These are phyloP conservation scores for Clanis bilineata DNA, from an alignment of 2,888 invertebrate species.

Conservation along the genomic window DNA sequence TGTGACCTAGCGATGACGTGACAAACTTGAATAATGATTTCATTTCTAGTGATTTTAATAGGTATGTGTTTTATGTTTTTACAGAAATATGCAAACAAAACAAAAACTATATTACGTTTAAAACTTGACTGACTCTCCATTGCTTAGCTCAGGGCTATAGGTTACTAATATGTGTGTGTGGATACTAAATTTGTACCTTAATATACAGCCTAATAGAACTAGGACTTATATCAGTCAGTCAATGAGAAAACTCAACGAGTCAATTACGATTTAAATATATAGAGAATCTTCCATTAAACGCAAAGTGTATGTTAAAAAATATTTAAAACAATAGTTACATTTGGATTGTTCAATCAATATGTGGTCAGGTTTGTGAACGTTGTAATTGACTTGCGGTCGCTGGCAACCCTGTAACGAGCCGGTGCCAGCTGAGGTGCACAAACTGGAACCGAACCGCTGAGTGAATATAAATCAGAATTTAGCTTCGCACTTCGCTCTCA, in stretches of 20 bases:
- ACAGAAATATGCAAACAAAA: background rate
- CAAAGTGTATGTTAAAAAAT: background rate
- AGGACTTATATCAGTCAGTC: too few species aligned
- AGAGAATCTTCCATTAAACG: too few species aligned
- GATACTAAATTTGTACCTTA: too few species aligned
- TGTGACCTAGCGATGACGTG: background rate
- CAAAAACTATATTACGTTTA: too few species aligned
- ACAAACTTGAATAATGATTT: background rate
- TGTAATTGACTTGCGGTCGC: constrained; percentile 24
- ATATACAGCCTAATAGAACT: too few species aligned
- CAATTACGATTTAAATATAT: too few species aligned
- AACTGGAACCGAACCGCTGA: constrained; percentile 37
- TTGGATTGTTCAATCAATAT: background rate
- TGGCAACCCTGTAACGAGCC: constrained; percentile 34
- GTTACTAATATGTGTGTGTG: too few species aligned
- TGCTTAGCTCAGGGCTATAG: too few species aligned
- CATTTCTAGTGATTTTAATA: background rate
- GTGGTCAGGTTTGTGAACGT: constrained; percentile 12
- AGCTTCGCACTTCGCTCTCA: constrained; percentile 41
- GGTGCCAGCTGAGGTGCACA: constrained; percentile 41
- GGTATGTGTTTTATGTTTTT: background rate
- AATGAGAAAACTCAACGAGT: too few species aligned
- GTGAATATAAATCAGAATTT: constrained; percentile 55
- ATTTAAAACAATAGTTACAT: background rate
- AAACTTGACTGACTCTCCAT: too few species aligned